Evolutionary conservation across 1,140 invertebrate species (phyloP), one percentile per base, ranked within the genome.

Genomic region (Dolichoris vasculosae): DNA sequence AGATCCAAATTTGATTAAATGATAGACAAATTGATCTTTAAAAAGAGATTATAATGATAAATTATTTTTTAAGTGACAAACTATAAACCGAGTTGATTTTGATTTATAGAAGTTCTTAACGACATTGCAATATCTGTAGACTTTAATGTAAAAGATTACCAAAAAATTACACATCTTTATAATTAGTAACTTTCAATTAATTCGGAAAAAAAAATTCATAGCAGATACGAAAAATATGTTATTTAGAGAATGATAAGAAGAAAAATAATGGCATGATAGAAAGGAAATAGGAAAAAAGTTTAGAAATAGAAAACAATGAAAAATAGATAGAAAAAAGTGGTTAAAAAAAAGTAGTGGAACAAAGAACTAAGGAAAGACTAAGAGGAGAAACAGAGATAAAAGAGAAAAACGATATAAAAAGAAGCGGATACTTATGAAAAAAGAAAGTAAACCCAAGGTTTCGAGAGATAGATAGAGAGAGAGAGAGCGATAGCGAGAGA

Each of bases 401-500:
- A 35, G n/a, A 77, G 48, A 23, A 55, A 23, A 35, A 8, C 32
- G 46, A 46, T 26, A 11, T 17, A 51, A 17, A 55, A 82, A 75
- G 69, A 73, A 82, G 80, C 30, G 7, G 67, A 55, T 82, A 71
- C 13, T 30, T 77, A 69, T 15, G 15, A 26, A 38, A 9, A 43
- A 40, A 55, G 59, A 63, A 63, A 79, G 55, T 35, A 40, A 82
- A 73, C 32, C 20, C 59, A 76, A 76, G 76, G 59, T n/a, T n/a
- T n/a, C n/a, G 76, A 84, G 48, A 85, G 83, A 80, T 71, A 86
- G 79, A 82, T 73, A 81, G 77, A 86, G 69, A 86, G 67, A 43
- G 20, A 69, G 80, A 69, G 67, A 40, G 38, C 63, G 40, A 67
- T 67, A 81, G 86, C 84, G 67, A 67, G 30, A 80, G 76, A 76